These are phyloP conservation scores for Suricata suricatta DNA, from an alignment of 2,113 vertebrate species.

Conservation along the genomic window DNA sequence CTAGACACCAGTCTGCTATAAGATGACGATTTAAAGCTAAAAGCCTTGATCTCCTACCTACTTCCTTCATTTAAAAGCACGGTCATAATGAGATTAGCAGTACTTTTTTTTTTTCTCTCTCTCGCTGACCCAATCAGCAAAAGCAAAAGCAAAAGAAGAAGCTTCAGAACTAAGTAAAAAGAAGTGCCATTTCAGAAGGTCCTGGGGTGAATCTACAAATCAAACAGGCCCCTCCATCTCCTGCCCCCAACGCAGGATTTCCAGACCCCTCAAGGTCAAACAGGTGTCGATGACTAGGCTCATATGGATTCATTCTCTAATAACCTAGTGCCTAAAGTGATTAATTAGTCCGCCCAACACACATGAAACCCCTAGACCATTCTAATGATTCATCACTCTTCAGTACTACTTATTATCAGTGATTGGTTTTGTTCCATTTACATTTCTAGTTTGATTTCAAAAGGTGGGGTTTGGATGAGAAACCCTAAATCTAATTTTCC, in stretches of 20 bases:
- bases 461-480: conserved; percentile 71
- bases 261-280: conserved; percentile 64
- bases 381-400: background rate
- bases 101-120: background rate
- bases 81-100: background rate
- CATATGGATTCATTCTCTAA: conserved; percentile 35
- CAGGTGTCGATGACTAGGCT: conserved; percentile 50
- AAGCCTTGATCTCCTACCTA: conserved; percentile 40
- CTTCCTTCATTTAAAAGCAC: conserved; percentile 58
- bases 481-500: conserved; percentile 73
- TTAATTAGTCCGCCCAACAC: background rate
- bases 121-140: conserved; percentile 58
- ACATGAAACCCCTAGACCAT: background rate
- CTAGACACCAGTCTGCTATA: background rate
- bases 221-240: background rate
- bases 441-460: conserved; percentile 65
- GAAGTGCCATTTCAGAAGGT: conserved; percentile 55
- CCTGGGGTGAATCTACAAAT: conserved; percentile 71
- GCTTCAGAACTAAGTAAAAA: conserved; percentile 29
- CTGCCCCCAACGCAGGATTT: background rate
- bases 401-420: background rate
- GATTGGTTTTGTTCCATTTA: conserved; percentile 27
- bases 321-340: background rate
- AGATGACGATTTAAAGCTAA: conserved; percentile 10
- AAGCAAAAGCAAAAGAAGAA: conserved; percentile 68